A percentile compares a stretch with the other conserved stretches of the same genome.
phyloP scores from a whole-genome alignment of 2,888 invertebrate species.

The Thecophora atra region DNA sequence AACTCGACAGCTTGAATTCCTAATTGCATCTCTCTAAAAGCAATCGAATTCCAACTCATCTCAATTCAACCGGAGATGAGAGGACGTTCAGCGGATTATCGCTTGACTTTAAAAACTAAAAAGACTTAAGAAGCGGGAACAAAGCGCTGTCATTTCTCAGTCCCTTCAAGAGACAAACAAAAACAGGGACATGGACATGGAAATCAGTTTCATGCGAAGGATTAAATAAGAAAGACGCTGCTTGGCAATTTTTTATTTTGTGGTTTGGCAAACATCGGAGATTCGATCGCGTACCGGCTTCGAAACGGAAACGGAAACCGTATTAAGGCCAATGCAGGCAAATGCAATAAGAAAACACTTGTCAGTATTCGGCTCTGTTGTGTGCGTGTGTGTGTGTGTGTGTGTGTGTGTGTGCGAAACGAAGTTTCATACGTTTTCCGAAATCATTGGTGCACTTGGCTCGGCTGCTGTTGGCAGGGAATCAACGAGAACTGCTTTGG shows the following conservation, averaged over 20 bases:
- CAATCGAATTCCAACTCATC: not conserved
- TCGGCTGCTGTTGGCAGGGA: not conserved
- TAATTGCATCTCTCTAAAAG: not conserved
- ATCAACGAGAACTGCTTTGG: not conserved
- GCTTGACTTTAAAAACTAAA: not conserved
- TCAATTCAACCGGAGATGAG: not conserved
- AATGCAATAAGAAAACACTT: not conserved
- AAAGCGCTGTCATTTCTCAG: not conserved
- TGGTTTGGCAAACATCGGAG: not conserved
- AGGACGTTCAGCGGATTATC: not conserved
- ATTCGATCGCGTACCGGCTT: not conserved
- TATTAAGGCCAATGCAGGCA: not conserved
- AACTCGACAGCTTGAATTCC: too few relatives aligned
- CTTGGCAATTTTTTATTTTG: not conserved
- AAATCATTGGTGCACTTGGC: not conserved
- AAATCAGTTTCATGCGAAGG: too few relatives aligned
- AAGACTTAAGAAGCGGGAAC: conserved; percentile 8
- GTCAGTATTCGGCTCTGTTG: too few relatives aligned
- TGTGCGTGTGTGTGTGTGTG: not conserved
- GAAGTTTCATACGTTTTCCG: too few relatives aligned
- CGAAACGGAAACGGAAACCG: conserved; percentile 8
- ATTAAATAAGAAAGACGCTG: not conserved
- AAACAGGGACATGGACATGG: not conserved
- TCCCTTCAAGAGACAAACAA: not conserved
- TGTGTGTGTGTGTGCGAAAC: not conserved